Conservation (phyloP, 1,140 invertebrate species). For the Drosophila murphyi region DNA sequence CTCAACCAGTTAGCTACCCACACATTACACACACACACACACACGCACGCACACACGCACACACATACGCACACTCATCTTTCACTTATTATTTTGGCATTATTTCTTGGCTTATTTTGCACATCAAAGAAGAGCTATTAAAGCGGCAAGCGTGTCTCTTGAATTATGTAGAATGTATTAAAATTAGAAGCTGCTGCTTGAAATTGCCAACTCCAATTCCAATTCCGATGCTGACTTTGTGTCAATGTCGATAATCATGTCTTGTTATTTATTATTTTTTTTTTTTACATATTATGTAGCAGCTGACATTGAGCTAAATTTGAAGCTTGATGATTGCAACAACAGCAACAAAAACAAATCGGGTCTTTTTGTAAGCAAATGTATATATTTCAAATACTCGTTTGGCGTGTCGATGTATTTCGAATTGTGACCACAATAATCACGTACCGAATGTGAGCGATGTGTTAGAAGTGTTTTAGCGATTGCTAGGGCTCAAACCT, state of each 20-base stretch:
- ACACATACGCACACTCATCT: conserved; percentile 9
- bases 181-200: conserved; percentile 8
- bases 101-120: neutral
- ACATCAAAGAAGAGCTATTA: conserved; percentile 14
- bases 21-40: neutral
- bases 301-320: conserved; percentile 75
- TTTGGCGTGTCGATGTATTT: conserved; percentile 34
- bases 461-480: conserved; percentile 3
- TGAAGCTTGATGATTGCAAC: conserved; percentile 18
- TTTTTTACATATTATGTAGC: conserved; percentile 61
- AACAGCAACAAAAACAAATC: conserved; percentile 32
- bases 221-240: conserved; percentile 36
- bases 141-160: conserved; percentile 37
- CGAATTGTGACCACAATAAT: conserved; percentile 28
- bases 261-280: conserved; percentile 34
- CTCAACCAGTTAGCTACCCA: conserved; percentile 6
- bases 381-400: conserved; percentile 28
- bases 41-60: conserved; percentile 1
- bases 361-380: conserved; percentile 11
- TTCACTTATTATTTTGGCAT: neutral
- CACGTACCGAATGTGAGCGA: conserved; percentile 8
- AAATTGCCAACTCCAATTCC: neutral
- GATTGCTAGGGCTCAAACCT: conserved; percentile 15
- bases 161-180: conserved; percentile 52
- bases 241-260: conserved; percentile 51